Evolutionary conservation across 2,797 vertebrate species (phyloP).

Genomic region (Emydoidea blandingii): DNA sequence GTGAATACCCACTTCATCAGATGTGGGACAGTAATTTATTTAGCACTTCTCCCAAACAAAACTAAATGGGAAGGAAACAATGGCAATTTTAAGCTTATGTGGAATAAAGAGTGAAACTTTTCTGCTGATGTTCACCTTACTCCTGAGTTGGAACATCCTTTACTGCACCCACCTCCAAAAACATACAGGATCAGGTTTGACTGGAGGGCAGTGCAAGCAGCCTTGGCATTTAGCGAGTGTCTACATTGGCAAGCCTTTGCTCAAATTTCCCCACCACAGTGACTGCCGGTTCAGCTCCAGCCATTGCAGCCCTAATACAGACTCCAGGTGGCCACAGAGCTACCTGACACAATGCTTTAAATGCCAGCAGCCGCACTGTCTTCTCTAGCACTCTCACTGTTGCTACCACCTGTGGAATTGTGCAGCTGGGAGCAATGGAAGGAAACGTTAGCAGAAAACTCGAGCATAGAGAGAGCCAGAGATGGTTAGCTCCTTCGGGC

Average conservation of each 20-base stretch:
- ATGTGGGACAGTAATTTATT: background rate
- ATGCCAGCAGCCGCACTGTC: background rate
- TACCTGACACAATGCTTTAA: background rate
- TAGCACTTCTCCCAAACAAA: background rate
- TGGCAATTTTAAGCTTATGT: no score
- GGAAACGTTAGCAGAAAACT: background rate
- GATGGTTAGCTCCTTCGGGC: background rate
- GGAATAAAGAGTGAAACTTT: no score
- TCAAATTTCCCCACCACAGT: background rate
- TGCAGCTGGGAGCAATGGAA: background rate
- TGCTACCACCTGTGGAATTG: background rate
- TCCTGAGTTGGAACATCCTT: background rate
- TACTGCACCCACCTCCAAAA: background rate
- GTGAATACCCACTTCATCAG: no score
- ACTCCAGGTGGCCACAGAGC: background rate
- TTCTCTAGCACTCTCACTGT: background rate
- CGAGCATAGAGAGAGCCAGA: no score
- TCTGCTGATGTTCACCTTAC: no score
- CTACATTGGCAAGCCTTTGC: background rate
- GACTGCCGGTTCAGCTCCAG: background rate
- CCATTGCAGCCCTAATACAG: background rate
- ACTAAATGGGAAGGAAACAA: background rate
- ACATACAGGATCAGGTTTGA: background rate
- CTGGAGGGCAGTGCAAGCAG: background rate
- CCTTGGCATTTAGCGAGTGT: background rate